Evolutionary conservation across 64 coral and sea anemone species (phyloP).

Genomic region (Hydrozoanthus tunicans): DNA sequence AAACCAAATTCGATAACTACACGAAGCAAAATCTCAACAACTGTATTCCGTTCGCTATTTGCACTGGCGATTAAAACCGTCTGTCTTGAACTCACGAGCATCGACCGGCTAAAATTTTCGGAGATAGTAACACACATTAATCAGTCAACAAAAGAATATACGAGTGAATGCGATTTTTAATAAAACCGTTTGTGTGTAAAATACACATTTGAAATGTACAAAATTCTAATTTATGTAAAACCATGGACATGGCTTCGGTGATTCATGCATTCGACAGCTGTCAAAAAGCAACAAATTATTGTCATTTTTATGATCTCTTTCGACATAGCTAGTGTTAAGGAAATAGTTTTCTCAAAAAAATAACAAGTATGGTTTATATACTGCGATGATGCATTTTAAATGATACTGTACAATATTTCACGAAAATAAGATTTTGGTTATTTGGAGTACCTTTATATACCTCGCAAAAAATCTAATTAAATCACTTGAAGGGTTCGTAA

Average conservation of each 20-base stretch:
- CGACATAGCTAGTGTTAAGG: too few relatives aligned
- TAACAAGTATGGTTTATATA: background rate
- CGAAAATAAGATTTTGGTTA: background rate
- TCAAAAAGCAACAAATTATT: background rate
- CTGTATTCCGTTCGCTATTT: too few relatives aligned
- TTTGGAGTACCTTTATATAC: background rate
- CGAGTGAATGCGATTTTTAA: background rate
- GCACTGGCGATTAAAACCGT: too few relatives aligned
- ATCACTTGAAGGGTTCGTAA: background rate
- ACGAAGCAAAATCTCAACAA: too few relatives aligned
- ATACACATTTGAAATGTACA: conserved; percentile 29
- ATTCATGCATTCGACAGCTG: background rate
- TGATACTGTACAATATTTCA: background rate
- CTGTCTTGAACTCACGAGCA: too few relatives aligned
- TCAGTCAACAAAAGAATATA: background rate
- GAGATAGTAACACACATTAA: too few relatives aligned
- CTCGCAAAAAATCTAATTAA: conserved; percentile 22
- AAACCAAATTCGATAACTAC: too few relatives aligned
- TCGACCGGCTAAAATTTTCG: too few relatives aligned
- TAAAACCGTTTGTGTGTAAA: conserved; percentile 31
- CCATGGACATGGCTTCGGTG: background rate
- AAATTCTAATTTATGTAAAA: conserved; percentile 3
- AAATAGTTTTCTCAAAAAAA: background rate
- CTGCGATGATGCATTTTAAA: conserved; percentile 15
- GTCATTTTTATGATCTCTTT: background rate